Conservation (phyloP, 1,140 invertebrate species). For the Heliothis virescens region DNA sequence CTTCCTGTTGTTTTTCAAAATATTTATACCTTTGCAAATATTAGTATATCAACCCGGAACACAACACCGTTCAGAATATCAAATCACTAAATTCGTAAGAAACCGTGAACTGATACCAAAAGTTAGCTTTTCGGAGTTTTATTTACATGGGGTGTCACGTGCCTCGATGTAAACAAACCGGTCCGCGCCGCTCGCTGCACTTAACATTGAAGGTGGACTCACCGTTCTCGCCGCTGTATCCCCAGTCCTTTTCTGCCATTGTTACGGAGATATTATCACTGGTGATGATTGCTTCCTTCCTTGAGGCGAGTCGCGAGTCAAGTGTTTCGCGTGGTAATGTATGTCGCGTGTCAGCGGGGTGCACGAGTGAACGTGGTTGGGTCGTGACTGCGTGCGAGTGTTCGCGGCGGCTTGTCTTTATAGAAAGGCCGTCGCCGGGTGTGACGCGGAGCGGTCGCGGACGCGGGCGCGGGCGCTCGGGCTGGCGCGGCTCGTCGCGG, state of each 20-base stretch:
- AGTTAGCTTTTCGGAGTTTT: conserved; percentile 49
- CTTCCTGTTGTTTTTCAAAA: neutral
- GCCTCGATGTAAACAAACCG: conserved; percentile 83
- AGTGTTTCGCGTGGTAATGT: conserved; percentile 46
- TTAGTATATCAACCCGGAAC: conserved; percentile 5
- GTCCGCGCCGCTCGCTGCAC: conserved; percentile 63
- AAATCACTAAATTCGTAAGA: neutral
- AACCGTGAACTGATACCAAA: neutral
- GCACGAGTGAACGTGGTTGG: conserved; percentile 72
- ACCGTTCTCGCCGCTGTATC: conserved; percentile 85
- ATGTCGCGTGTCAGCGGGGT: conserved; percentile 70
- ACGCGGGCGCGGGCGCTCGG: conserved; percentile 61
- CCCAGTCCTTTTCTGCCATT: conserved; percentile 82
- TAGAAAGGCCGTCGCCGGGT: conserved; percentile 62
- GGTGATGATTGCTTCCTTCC: conserved; percentile 48
- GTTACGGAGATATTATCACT: conserved; percentile 65
- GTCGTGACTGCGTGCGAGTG: conserved; percentile 79
- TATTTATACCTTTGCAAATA: neutral
- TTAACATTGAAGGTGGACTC: conserved; percentile 68
- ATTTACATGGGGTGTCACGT: conserved; percentile 75
- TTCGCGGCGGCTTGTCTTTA: conserved; percentile 70
- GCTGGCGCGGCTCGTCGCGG: conserved; percentile 59
- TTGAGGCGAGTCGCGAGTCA: conserved; percentile 22
- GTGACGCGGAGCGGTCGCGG: conserved; percentile 54
- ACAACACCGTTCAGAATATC: neutral